Percentiles rank a stretch among this genome's conserved stretches.
Evolutionary conservation across 2,113 vertebrate genomes (phyloP).

Genomic region (Paralichthys olivaceus): DNA sequence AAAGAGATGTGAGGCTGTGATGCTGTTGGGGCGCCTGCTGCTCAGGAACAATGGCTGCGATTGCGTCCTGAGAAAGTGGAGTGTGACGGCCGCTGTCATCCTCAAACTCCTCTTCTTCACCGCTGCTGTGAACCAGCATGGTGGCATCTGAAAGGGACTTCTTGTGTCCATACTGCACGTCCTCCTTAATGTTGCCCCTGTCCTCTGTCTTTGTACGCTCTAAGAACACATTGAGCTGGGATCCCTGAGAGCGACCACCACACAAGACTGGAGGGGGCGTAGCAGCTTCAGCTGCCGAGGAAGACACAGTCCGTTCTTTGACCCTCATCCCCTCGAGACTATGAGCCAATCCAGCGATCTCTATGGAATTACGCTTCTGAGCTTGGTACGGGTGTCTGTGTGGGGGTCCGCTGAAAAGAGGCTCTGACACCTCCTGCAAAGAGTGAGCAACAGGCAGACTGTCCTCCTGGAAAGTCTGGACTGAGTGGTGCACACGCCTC

Average conservation of each 20-base stretch:
- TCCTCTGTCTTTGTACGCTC: conserved; percentile 86
- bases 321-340: conserved; percentile 90
- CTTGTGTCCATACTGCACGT: conserved; percentile 88
- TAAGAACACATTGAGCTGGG: conserved; percentile 85
- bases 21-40: conserved; percentile 58
- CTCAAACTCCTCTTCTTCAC: conserved; percentile 94
- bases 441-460: conserved; percentile 97
- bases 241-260: conserved; percentile 70
- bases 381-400: conserved; percentile 81
- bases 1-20: conserved; percentile 56
- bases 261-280: conserved; percentile 66
- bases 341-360: conserved; percentile 90
- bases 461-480: conserved; percentile 98
- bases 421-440: conserved; percentile 96
- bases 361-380: conserved; percentile 95
- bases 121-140: conserved; percentile 97
- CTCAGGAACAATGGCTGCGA: conserved; percentile 57
- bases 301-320: conserved; percentile 89
- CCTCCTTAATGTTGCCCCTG: conserved; percentile 72
- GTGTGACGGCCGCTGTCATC: conserved; percentile 80
- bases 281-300: conserved; percentile 85
- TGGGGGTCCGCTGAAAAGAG: conserved; percentile 84
- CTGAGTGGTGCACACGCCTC: conserved; percentile 94
- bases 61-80: conserved; percentile 76
- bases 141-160: conserved; percentile 96